A percentile compares a stretch with the other conserved stretches of the same genome.
These are phyloP conservation scores for Spinus olivaceus DNA, from an alignment of 2,797 vertebrate genomes.

Conservation along the genomic window DNA sequence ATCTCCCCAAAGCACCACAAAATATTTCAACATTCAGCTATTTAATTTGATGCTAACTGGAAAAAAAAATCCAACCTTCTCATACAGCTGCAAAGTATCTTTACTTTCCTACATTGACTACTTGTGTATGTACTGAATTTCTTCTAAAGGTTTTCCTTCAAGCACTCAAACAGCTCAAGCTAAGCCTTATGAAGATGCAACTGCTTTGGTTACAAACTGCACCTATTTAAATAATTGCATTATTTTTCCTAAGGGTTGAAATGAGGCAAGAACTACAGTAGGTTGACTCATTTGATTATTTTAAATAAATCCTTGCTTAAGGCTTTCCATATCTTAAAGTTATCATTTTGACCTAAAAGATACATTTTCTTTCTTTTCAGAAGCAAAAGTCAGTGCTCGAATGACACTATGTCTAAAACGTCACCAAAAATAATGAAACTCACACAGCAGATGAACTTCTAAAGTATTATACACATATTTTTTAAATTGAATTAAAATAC, in stretches of 20 bases:
- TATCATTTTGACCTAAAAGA: background rate
- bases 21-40: background rate
- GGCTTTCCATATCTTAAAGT: background rate
- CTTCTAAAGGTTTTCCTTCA: background rate
- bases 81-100: background rate
- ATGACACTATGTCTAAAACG: background rate
- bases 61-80: background rate
- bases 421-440: background rate
- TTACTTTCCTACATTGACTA: background rate
- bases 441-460: background rate
- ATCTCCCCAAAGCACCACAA: background rate
- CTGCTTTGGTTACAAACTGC: background rate
- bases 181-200: background rate
- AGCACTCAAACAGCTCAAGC: background rate
- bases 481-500: background rate
- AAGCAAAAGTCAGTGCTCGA: background rate
- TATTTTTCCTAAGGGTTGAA: constrained; percentile 1
- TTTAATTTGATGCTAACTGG: background rate
- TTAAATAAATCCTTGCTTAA: background rate
- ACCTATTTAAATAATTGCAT: background rate
- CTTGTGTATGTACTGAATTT: background rate
- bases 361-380: background rate
- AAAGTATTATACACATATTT: background rate
- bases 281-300: background rate
- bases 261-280: background rate